A percentile compares a stretch with the other conserved stretches of the same genome.
phyloP scores from a whole-genome alignment of 1,140 invertebrate species.

The Nomia melanderi region DNA sequence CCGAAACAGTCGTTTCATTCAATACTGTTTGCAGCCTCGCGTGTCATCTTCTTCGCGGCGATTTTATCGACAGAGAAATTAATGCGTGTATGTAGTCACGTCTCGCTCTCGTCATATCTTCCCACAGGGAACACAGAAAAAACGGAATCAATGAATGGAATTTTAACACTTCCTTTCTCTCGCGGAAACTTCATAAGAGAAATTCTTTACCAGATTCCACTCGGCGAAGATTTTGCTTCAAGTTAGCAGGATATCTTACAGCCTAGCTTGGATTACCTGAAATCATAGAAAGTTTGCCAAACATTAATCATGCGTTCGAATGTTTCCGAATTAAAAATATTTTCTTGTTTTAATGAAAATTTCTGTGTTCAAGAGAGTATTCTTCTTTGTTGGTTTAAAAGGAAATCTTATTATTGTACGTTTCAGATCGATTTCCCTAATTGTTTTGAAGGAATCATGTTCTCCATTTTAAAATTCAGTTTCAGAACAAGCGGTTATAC shows the following conservation, averaged over 20 bases:
- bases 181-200: not conserved
- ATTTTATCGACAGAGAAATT: constrained; percentile 50
- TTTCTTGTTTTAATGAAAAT: too few species aligned
- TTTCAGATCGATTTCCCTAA: too few species aligned
- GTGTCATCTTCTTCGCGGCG: not conserved
- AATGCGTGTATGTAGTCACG: constrained; percentile 40
- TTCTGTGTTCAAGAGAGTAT: too few species aligned
- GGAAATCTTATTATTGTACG: too few species aligned
- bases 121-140: constrained; percentile 5
- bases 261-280: constrained; percentile 52
- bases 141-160: constrained; percentile 20
- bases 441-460: too few species aligned
- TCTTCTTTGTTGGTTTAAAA: too few species aligned
- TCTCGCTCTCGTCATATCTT: constrained; percentile 30
- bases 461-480: too few species aligned
- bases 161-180: constrained; percentile 14
- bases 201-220: not conserved
- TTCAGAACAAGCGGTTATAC: too few species aligned
- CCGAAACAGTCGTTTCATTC: constrained; percentile 56
- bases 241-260: not conserved
- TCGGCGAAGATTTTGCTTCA: constrained; percentile 63
- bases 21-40: constrained; percentile 16
- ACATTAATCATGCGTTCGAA: not conserved
- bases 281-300: constrained; percentile 43
- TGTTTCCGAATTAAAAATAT: too few species aligned